phyloP scores from a whole-genome alignment of 1,140 invertebrate species.

The Aphidius gifuensis region DNA sequence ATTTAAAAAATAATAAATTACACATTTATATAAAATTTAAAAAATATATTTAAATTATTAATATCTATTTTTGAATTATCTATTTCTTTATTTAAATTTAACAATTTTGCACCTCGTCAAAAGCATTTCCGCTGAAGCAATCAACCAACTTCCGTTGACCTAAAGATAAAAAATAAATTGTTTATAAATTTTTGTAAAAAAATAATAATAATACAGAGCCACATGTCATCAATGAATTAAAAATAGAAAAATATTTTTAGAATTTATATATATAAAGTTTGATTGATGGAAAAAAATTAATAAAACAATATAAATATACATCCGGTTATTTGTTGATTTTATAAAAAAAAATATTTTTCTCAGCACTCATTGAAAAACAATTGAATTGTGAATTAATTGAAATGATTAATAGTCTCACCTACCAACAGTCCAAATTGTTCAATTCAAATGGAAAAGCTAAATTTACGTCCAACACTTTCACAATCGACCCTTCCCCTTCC shows the following conservation, averaged over 20 bases:
- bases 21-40: neutral
- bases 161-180: neutral
- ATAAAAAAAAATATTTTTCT: neutral
- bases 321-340: conserved; percentile 35
- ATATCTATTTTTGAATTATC: neutral
- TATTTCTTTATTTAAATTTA: conserved; percentile 1
- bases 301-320: conserved; percentile 27
- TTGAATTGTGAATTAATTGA: conserved; percentile 56
- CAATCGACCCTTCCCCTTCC: conserved; percentile 17
- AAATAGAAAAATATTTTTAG: conserved; percentile 8
- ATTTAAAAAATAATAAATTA: conserved; percentile 6
- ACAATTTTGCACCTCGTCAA: conserved; percentile 16
- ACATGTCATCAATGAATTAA: conserved; percentile 11
- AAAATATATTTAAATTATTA: conserved; percentile 1
- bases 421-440: conserved; percentile 23
- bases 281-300: neutral
- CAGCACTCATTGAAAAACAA: conserved; percentile 28
- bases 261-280: conserved; percentile 8
- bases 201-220: neutral
- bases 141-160: conserved; percentile 23
- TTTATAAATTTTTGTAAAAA: no score
- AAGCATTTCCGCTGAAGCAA: conserved; percentile 17
- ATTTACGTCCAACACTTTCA: conserved; percentile 9
- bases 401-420: conserved; percentile 57
- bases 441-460: conserved; percentile 17